Base-by-base conservation (phyloP, 2,888 invertebrate species). In the Chrysomela aeneicollis region DNA sequence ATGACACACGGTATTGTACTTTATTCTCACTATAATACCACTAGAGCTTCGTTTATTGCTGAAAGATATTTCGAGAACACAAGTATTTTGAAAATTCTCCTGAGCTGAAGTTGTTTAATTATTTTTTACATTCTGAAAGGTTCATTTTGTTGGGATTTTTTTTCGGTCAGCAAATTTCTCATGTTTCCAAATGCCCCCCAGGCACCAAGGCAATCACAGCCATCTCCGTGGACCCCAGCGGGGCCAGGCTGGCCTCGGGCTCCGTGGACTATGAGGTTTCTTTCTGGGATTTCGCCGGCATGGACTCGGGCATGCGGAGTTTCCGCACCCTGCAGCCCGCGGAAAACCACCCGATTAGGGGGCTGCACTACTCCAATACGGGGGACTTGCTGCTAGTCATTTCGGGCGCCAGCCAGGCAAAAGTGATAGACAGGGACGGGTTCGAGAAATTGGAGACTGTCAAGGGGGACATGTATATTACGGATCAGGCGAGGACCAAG, bases 221-320 rank as follows among this genome's bases (percentile, higher is more conserved):
- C 0, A 82, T 99, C 1, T 90, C 94, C 0, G 90, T 95, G 0
- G 99, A 99, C 83, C 95, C 97, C 0, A 94, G 97, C 1, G 99
- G 98, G 0, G 95, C 97, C 0, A 86, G 98, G 0, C 77, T 87
- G 21, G 86, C 82, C 30, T 81, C 83, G 73, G 99, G 99, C 0
- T 95, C 97, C 0, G 90, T 95, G 22, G 98, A 99, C 81, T 99
- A 97, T 82, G 96, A 97, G 73, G 92, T 99, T 1, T 92, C 93
- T 59, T 94, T 99, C 75, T 99, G 97, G 97, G 99, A 99, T 81
- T 99, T 99, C 85, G 95, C 97, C 68, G 98, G 98, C 3, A 98
- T 99, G 97, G 97, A 98, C 81, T 89, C 93, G 0, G 89, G 92
- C 0, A 88, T 97, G 85, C 89, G 93, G 58, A 94, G 96, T 53